Evolutionary conservation across 2,797 vertebrate genomes (phyloP).

Genomic region (Hipposideros larvatus): DNA sequence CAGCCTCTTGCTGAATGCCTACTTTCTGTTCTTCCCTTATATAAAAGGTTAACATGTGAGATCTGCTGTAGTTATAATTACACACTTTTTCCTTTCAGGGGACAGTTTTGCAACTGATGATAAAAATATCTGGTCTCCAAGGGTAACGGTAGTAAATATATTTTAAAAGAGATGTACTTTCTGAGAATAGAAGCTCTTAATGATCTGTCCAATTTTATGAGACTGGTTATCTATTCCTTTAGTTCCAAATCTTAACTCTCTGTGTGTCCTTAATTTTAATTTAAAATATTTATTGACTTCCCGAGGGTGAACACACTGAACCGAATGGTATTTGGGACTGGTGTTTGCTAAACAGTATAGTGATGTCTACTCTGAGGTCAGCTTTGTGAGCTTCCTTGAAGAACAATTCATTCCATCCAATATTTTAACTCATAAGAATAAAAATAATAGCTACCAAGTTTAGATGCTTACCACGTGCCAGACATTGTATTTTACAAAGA

Average conservation of each 20-base stretch:
- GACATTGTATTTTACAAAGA: slow-evolving; percentile 52
- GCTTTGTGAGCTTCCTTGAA: slow-evolving; percentile 17
- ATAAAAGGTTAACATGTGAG: slow-evolving; percentile 54
- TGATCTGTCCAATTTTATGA: slow-evolving; percentile 1
- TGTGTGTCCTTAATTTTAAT: slow-evolving; percentile 46
- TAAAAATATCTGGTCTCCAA: slow-evolving; percentile 73
- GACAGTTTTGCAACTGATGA: slow-evolving; percentile 61
- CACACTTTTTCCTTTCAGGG: slow-evolving; percentile 53
- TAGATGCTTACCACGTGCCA: background rate
- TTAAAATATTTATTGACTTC: slow-evolving; percentile 17
- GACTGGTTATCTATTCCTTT: slow-evolving; percentile 17
- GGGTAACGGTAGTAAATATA: slow-evolving; percentile 59
- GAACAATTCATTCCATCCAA: background rate
- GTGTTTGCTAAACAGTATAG: slow-evolving; percentile 14
- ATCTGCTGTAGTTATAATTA: slow-evolving; percentile 46
- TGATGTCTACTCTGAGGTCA: slow-evolving; percentile 7
- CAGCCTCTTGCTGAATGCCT: background rate
- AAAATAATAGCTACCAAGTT: slow-evolving; percentile 21
- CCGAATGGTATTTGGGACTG: background rate
- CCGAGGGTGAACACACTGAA: background rate
- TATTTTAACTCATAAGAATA: slow-evolving; percentile 53
- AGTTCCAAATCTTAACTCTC: slow-evolving; percentile 25
- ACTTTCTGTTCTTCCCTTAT: slow-evolving; percentile 18
- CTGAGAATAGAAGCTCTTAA: slow-evolving; percentile 48
- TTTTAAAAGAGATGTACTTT: slow-evolving; percentile 65